Conservation (phyloP, 2,888 invertebrate genomes). For the Heliconius aoede region DNA sequence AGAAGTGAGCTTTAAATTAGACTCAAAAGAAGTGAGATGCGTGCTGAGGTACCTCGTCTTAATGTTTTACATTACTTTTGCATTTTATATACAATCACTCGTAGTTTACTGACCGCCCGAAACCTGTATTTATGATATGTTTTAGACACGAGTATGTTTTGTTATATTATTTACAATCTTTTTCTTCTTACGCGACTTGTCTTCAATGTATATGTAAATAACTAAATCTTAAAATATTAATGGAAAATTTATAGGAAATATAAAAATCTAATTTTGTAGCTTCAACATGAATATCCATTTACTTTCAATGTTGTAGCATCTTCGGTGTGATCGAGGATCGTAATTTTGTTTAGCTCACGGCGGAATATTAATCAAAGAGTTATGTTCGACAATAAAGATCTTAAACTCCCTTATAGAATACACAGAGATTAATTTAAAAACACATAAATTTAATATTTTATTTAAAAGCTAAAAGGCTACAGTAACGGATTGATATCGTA, state of each 20-base stretch:
- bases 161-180: neutral
- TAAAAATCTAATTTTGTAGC: neutral
- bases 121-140: neutral
- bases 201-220: neutral
- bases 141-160: neutral
- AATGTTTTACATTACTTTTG: neutral
- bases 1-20: conserved; percentile 17
- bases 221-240: conserved; percentile 4
- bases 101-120: neutral
- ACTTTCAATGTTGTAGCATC: conserved; percentile 9
- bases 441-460: neutral
- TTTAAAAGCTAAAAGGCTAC: neutral
- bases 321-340: neutral
- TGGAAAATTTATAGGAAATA: neutral
- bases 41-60: neutral
- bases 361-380: neutral
- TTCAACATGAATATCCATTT: neutral
- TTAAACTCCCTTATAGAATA: neutral
- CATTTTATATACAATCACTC: neutral
- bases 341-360: neutral
- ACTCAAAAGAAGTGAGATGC: neutral
- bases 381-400: neutral
- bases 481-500: neutral
- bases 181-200: neutral
- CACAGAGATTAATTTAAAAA: neutral